Evolutionary conservation across 1,140 invertebrate species (phyloP).

Genomic region (Drosophila mayri): DNA sequence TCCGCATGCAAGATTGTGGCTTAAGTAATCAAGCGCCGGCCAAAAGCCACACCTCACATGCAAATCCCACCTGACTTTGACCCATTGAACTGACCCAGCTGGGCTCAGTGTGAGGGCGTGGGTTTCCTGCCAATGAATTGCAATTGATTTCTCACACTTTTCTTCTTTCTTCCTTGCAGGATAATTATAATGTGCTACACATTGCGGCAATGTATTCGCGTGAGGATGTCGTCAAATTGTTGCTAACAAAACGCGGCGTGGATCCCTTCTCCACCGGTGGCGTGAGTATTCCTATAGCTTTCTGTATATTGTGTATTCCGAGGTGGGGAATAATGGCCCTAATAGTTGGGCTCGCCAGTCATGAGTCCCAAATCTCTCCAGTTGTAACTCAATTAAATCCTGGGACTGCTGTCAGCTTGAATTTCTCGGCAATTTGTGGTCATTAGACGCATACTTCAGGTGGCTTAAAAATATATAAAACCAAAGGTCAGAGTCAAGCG

Average conservation of each 20-base stretch:
- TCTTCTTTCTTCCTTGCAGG: constrained; percentile 87
- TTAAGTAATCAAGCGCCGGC: constrained; percentile 66
- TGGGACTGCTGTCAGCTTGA: constrained; percentile 9
- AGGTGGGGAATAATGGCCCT: constrained; percentile 2
- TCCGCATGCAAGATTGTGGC: constrained; percentile 74
- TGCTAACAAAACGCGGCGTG: constrained; percentile 94
- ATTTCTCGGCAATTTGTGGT: constrained; percentile 35
- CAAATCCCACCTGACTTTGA: constrained; percentile 74
- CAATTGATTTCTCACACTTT: constrained; percentile 66
- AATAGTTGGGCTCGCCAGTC: constrained; percentile 18
- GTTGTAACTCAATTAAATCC: constrained; percentile 13
- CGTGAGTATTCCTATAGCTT: constrained; percentile 88
- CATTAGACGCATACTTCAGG: constrained; percentile 52
- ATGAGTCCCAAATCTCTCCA: constrained; percentile 2
- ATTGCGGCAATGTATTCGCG: constrained; percentile 96
- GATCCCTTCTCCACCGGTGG: constrained; percentile 96
- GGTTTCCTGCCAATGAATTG: constrained; percentile 63
- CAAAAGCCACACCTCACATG: constrained; percentile 42
- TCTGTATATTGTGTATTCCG: constrained; percentile 11
- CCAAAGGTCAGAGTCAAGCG: constrained; percentile 60
- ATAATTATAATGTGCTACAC: constrained; percentile 97
- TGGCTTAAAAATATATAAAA: constrained; percentile 6
- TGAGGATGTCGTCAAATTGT: constrained; percentile 96
- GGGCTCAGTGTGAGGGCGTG: constrained; percentile 26
- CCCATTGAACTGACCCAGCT: constrained; percentile 64